Conservation (phyloP, 2,797 vertebrate genomes). For the Picus viridis region DNA sequence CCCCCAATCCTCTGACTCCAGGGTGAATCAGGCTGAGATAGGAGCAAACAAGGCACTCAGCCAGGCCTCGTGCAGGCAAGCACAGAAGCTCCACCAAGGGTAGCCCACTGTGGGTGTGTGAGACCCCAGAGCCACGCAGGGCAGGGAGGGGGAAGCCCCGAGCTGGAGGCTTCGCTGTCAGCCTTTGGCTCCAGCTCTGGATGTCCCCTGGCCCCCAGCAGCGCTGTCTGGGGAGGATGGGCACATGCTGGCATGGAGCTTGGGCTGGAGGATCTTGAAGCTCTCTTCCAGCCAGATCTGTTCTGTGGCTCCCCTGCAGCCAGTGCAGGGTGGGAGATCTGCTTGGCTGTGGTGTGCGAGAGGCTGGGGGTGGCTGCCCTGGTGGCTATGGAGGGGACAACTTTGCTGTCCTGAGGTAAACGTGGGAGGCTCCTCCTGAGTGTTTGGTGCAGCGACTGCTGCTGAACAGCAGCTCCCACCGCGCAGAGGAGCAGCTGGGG, state of each 20-base stretch:
- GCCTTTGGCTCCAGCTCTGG: neutral
- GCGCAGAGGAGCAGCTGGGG: neutral
- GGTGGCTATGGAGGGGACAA: accelerated
- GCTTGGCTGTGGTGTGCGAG: accelerated
- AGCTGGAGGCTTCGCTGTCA: neutral
- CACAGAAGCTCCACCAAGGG: neutral
- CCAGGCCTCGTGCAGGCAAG: neutral
- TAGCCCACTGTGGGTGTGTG: neutral
- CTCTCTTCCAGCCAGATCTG: no score
- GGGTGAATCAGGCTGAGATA: slow-evolving; percentile 13
- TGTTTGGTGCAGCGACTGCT: accelerated
- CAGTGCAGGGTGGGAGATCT: accelerated
- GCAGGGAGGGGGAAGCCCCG: neutral
- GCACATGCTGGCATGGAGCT: no score
- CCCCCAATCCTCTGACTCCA: slow-evolving; percentile 5
- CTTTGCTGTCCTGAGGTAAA: neutral
- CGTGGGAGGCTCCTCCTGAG: neutral
- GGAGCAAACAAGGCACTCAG: neutral
- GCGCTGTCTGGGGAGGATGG: neutral
- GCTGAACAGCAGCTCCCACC: neutral
- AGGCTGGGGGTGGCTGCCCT: accelerated
- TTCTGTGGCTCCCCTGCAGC: neutral
- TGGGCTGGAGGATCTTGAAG: no score
- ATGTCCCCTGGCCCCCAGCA: accelerated
- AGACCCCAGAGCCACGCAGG: accelerated